Conservation (phyloP, 2,888 invertebrate species). For the Lasioglossum calceatum region DNA sequence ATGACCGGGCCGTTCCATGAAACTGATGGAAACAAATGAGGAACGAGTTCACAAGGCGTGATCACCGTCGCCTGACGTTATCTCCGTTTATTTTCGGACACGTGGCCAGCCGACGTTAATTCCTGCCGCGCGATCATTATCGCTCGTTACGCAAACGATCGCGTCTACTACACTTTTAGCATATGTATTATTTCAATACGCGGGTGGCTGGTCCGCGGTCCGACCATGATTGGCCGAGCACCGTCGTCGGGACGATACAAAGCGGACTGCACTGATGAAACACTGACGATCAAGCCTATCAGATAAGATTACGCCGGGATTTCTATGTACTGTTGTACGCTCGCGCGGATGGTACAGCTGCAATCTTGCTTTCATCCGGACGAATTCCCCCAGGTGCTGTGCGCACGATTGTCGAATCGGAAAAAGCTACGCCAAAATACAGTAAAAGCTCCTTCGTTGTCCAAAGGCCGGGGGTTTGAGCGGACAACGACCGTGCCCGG, state of each 20-base stretch:
- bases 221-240: not conserved
- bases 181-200: conserved; percentile 17
- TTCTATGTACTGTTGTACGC: not conserved
- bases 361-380: not conserved
- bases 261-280: not conserved
- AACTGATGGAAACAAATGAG: conserved; percentile 65
- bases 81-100: conserved; percentile 54
- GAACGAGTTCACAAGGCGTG: conserved; percentile 45
- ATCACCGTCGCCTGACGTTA: conserved; percentile 51
- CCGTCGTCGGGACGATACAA: not conserved
- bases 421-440: not conserved
- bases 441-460: too few relatives aligned
- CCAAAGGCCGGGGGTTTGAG: too few relatives aligned
- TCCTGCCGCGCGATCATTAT: conserved; percentile 45
- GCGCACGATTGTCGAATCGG: too few relatives aligned
- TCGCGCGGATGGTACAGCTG: not conserved
- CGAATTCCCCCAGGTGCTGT: too few relatives aligned
- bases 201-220: not conserved
- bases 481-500: too few relatives aligned
- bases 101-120: conserved; percentile 45
- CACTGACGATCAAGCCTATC: not conserved
- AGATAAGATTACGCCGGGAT: not conserved
- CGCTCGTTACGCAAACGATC: conserved; percentile 44
- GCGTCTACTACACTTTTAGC: conserved; percentile 21
- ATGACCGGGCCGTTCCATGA: conserved; percentile 32